Evolutionary conservation across 2,113 vertebrate species (phyloP), one percentile per base, ranked within the genome.

Genomic region (Dolichallabes microphthalmus): DNA sequence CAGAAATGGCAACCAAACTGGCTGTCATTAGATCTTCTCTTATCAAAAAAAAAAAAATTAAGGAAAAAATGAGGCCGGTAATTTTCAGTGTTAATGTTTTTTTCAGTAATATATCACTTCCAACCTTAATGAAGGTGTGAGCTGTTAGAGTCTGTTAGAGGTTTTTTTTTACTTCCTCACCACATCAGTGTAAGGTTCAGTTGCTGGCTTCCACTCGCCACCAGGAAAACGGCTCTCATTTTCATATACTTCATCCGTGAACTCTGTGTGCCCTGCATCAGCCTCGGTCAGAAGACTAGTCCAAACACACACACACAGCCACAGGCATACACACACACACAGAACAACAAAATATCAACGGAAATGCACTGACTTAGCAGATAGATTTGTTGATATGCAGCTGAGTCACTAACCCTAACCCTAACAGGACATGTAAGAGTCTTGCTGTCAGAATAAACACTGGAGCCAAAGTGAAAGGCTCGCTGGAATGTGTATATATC

Each of bases 231-330:
- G 96, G 0, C 93, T 95, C 92, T 99, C 96, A 25, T 98, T 99
- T 90, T 98, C 94, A 90, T 96, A 99, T 0, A 99, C 96, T 89
- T 99, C 98, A 83, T 99, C 98, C 0, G 95, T 97, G 91, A 98
- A 99, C 93, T 99, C 97, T 0, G 96, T 97, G 91, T 99, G 98
- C 35, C 98, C 98, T 0, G 97, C 98, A 66, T 99, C 98, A 0
- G 97, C 97, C 91, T 98, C 98, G 30, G 97, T 98, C 92, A 99
- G 92, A 88, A 99, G 92, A 88, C 98, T 99, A 88, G n/a, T 11
- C 13, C 50, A 85, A 57, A 82, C 63, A 76, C 19, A 89, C 39
- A 82, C 58, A 83, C 76, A 85, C 58, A 63, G n/a, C n/a, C n/a
- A 85, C 68, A 80, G 58, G 25, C 64, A 58, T 55, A 79, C n/a